Conservation (phyloP, 2,113 vertebrate genomes). For the Pica pica region DNA sequence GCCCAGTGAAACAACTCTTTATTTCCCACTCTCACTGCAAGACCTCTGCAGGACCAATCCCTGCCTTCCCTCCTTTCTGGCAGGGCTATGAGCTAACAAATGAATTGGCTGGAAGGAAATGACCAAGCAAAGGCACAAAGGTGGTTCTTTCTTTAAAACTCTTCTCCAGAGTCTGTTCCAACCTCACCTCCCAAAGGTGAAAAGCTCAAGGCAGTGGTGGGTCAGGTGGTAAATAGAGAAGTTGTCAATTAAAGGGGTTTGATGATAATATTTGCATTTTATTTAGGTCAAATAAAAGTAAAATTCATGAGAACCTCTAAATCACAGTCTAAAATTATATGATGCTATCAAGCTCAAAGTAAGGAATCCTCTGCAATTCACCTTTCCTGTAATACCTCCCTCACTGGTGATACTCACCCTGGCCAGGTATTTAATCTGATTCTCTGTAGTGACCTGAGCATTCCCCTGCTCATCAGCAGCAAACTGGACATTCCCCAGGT, state of each 20-base stretch:
- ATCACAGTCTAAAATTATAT: neutral
- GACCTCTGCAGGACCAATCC: neutral
- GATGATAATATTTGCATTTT: neutral
- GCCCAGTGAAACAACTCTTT: neutral
- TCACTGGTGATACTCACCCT: constrained; percentile 75
- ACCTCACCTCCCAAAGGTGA: neutral
- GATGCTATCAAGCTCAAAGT: neutral
- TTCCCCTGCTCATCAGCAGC: constrained; percentile 85
- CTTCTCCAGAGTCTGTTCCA: neutral
- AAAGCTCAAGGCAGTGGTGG: neutral
- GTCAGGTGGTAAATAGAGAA: neutral
- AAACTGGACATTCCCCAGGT: constrained; percentile 94
- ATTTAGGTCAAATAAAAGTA: neutral
- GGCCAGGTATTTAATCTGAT: constrained; percentile 92
- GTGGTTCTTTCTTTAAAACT: neutral
- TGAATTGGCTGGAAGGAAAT: neutral
- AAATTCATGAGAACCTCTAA: neutral
- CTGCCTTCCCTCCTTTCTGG: neutral
- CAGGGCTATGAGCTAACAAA: neutral
- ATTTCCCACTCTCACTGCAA: neutral
- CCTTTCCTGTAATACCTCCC: accelerated
- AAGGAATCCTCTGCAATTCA: neutral
- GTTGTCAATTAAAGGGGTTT: neutral
- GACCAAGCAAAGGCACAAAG: neutral
- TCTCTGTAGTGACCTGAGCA: constrained; percentile 88